phyloP scores from a whole-genome alignment of 2,113 vertebrate species.

The Hippolais icterina region DNA sequence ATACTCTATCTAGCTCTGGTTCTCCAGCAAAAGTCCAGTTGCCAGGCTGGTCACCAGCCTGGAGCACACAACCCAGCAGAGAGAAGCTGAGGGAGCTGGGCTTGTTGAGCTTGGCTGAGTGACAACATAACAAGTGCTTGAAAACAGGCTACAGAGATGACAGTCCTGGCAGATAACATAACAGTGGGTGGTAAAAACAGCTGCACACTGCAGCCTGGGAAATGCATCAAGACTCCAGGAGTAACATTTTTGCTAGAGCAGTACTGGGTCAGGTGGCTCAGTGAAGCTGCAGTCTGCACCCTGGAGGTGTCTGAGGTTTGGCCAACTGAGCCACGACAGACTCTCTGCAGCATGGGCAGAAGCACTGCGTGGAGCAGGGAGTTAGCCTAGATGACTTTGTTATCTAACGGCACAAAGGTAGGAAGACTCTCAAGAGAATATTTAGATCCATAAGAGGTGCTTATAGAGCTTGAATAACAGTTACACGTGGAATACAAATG shows the following conservation, averaged over 20 bases:
- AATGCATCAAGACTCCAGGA: fast-evolving
- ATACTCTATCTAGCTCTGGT: background rate
- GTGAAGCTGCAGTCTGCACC: background rate
- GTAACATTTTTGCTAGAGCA: background rate
- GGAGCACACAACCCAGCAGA: background rate
- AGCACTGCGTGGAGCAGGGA: background rate
- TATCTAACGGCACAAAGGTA: background rate
- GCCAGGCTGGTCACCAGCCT: background rate
- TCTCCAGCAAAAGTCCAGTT: background rate
- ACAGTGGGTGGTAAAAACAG: background rate
- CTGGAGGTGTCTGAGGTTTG: background rate
- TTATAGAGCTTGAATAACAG: background rate
- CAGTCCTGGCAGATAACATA: background rate
- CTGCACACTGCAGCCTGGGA: background rate
- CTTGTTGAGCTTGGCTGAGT: background rate
- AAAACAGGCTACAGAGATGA: background rate
- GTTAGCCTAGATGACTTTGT: background rate
- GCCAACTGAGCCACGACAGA: background rate
- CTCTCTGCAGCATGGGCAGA: fast-evolving
- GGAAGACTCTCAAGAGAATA: background rate
- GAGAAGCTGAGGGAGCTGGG: background rate
- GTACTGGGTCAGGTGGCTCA: fast-evolving
- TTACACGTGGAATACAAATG: background rate
- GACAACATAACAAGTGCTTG: background rate
- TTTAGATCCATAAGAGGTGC: background rate